phyloP scores from a whole-genome alignment of 2,113 vertebrate species.

The Varanus salvator region DNA sequence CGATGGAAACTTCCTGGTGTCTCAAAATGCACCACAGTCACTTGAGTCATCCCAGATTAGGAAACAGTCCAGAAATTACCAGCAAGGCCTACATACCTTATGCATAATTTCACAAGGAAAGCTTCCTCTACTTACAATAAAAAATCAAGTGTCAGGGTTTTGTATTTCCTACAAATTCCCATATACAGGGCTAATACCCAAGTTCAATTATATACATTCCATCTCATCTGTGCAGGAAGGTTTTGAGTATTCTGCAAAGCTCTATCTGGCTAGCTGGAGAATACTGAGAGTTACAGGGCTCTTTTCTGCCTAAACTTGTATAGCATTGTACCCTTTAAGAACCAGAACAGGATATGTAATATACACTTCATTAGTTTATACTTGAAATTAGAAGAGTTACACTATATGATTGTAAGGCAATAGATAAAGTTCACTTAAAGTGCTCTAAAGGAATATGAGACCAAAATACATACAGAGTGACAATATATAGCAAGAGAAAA shows the following conservation, averaged over 20 bases:
- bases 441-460: not conserved
- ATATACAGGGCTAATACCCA: not conserved
- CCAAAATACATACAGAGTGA: not conserved
- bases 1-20: not conserved
- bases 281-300: too few relatives aligned
- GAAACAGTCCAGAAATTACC: accelerated
- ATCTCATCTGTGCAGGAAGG: constrained; percentile 30
- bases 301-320: not conserved
- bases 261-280: not conserved
- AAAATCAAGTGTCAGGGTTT: not conserved
- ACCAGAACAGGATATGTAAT: not conserved
- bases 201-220: not conserved
- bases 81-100: not conserved
- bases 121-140: not conserved
- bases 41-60: not conserved
- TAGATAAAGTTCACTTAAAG: not conserved
- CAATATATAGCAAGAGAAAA: not conserved
- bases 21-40: not conserved
- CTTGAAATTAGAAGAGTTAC: not conserved
- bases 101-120: not conserved
- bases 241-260: not conserved
- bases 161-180: not conserved
- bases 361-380: not conserved
- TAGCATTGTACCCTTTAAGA: not conserved
- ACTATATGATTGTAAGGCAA: too few relatives aligned